A percentile compares a stretch with the other conserved stretches of the same genome.
Conservation (phyloP, 1,140 invertebrate species). For the Bombus terrestris region DNA sequence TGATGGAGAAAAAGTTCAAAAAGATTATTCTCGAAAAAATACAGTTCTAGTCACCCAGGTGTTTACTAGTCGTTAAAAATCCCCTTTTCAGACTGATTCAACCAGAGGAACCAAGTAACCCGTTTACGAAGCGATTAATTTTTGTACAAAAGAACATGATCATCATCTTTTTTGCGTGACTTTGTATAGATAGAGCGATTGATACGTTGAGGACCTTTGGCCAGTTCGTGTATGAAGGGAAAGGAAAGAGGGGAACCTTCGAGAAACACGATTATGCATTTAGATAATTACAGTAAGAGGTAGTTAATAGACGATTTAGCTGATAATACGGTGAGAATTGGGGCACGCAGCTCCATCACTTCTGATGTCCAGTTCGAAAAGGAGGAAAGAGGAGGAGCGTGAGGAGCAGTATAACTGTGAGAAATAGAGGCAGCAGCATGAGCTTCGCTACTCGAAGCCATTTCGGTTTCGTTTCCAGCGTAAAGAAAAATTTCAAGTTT, state of each 20-base stretch:
- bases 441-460: constrained; percentile 31
- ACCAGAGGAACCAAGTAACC: not conserved
- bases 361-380: constrained; percentile 18
- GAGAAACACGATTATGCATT: constrained; percentile 13
- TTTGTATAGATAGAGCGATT: constrained; percentile 36
- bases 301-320: constrained; percentile 35
- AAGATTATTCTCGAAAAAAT: not conserved
- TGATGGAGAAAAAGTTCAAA: not conserved
- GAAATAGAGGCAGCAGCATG: constrained; percentile 26
- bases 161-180: constrained; percentile 19
- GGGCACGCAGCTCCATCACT: constrained; percentile 25
- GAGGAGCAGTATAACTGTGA: constrained; percentile 7
- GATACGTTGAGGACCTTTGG: constrained; percentile 31
- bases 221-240: constrained; percentile 33
- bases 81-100: constrained; percentile 32
- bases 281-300: constrained; percentile 44
- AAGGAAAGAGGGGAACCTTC: constrained; percentile 8
- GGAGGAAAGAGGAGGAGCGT: not conserved
- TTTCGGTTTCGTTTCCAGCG: not conserved
- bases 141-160: constrained; percentile 10
- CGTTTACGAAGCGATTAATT: not conserved
- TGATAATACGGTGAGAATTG: constrained; percentile 35
- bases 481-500: not conserved
- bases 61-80: not conserved
- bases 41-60: not conserved